Evolutionary conservation across 1,140 invertebrate genomes (phyloP), one percentile per base, ranked within the genome.

Genomic region (Lasioglossum albipes): DNA sequence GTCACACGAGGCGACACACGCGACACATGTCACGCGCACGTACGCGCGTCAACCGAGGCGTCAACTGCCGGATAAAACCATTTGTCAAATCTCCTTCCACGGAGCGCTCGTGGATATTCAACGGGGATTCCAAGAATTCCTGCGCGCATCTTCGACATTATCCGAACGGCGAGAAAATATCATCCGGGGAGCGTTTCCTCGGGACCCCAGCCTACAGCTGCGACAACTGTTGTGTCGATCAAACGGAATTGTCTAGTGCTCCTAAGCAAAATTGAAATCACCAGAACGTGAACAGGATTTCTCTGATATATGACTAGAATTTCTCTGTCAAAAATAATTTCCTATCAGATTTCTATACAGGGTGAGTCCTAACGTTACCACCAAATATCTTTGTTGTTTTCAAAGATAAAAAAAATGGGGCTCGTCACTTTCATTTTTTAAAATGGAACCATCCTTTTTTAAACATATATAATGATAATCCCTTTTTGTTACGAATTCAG

Each of bases 1-100:
- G 81, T 77, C 84, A 69, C 59, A 75, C 70, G 71, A 69, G 66
- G 81, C 80, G 83, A 89, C 85, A 83, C 79, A 81, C 75, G 84
- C 82, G 84, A 89, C 85, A 85, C 79, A 65, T 87, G 88, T 89
- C 87, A 87, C 74, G 62, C 73, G 82, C 84, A 87, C 79, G 82
- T 78, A 75, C 59, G 59, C 76, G 79, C 77, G 67, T 79, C 84
- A 82, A 84, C 81, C 54, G 62, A 70, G 76, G 64, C 84, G 82
- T 88, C 87, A 84, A 83, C 82, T 82, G 75, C 78, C 85, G 81
- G 82, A 87, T 87, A 86, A 85, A 79, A 77, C 86, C 85, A 88
- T 88, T 88, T 89, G 86, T 89, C 88, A 88, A 85, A 84, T 84
- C 80, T 76, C 72, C 68, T 75, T 79, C 59, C 49, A 22, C 54